Base-by-base conservation (phyloP, 2,888 invertebrate genomes). In the Diogma glabrata region DNA sequence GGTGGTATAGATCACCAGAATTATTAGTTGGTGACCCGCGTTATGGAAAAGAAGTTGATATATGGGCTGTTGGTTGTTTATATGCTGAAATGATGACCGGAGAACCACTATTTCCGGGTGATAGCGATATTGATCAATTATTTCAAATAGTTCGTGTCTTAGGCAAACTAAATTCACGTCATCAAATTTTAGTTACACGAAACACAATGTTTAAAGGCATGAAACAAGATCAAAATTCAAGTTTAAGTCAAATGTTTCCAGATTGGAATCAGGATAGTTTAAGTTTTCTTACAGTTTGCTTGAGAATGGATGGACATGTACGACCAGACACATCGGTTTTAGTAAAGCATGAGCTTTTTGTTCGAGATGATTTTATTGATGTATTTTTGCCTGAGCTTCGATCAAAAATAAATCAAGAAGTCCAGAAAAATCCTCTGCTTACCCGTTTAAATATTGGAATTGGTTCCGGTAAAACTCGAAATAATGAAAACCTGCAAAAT, bases 1-100 rank as follows among this genome's bases (percentile, higher is more conserved):
- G 90, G 54, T 90, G 89, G 89, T 92, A 91, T 70, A 71, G 91
- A 51, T 87, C 90, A 1, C 91, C 91, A 0, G 91, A 92, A 65
- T 72, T 91, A 12, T 73, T 91, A 12, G 84, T 91, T 0, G 87
- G 87, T 1, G 89, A 89, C 69, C 81, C 78, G 58, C 78, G 78
- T 79, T 80, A 62, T 60, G 81, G 79, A 2, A 78, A 82, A 45
- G 77, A 82, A 51, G 87, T 92, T 45, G 91, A 92, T 63, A 79
- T 90, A 51, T 92, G 91, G 91, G 89, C 91, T 1, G 77, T 86
- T 3, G 91, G 91, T 0, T 90, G 90, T 60, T 71, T 91, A 9
- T 81, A 84, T 60, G 79, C 87, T 3, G 91, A 91, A 72, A 87
- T 91, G 84, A 72, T 89, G 70, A 86, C 83, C 0, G 89, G 89